Conservation (phyloP, 2,888 invertebrate species). For the Cataglyphis altisquamis region DNA sequence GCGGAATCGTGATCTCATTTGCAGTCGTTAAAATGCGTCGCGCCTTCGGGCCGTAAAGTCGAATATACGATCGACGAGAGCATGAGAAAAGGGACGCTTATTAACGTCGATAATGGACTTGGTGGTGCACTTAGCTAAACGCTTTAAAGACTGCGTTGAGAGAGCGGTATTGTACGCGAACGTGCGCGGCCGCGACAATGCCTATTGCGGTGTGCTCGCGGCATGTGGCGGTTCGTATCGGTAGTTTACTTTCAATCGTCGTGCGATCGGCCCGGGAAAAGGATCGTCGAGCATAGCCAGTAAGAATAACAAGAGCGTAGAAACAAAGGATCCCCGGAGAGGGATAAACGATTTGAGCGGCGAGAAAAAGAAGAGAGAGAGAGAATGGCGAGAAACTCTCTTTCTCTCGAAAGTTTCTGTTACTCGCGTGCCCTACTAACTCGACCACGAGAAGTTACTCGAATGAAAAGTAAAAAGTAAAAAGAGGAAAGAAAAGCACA, state of each 20-base stretch:
- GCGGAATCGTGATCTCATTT: not conserved
- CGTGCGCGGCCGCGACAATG: constrained; percentile 62
- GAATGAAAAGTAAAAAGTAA: constrained; percentile 42
- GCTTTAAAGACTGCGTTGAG: constrained; percentile 67
- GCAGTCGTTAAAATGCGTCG: not conserved
- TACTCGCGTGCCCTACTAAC: constrained; percentile 60
- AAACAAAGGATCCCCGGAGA: constrained; percentile 19
- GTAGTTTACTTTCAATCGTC: constrained; percentile 62
- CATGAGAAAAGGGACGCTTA: constrained; percentile 57
- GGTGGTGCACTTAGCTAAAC: constrained; percentile 78
- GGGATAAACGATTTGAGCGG: not conserved
- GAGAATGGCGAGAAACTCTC: constrained; percentile 36
- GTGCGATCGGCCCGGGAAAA: constrained; percentile 36
- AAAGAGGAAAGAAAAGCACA: constrained; percentile 33
- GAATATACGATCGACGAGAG: not conserved
- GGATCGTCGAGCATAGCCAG: constrained; percentile 52
- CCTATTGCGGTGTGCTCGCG: constrained; percentile 17
- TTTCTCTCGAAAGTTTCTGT: constrained; percentile 59
- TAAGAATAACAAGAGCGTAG: constrained; percentile 58
- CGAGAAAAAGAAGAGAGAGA: not conserved
- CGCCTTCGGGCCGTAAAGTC: not conserved
- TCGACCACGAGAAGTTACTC: constrained; percentile 60
- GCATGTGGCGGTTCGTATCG: constrained; percentile 49
- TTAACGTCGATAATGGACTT: constrained; percentile 77
- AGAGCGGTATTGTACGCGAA: constrained; percentile 58